phyloP scores from a whole-genome alignment of 2,888 invertebrate genomes.

The Malacosoma neustria region DNA sequence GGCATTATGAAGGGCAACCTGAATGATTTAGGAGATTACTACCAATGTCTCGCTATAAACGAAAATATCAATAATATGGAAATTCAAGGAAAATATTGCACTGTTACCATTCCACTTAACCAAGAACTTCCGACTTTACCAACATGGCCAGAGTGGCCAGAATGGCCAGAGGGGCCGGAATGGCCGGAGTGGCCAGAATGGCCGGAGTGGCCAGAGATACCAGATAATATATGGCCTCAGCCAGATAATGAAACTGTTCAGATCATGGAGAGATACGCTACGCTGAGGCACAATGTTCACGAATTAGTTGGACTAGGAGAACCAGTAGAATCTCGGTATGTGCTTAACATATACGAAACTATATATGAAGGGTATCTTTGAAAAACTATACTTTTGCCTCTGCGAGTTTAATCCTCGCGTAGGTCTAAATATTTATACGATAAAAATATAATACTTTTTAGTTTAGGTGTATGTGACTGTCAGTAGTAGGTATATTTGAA shows the following conservation, averaged over 20 bases:
- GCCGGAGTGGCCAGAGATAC: constrained; percentile 14
- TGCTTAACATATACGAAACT: no score
- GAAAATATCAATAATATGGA: constrained; percentile 17
- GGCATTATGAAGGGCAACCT: constrained; percentile 46
- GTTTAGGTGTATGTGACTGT: no score
- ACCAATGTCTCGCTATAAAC: constrained; percentile 36
- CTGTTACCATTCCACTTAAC: constrained; percentile 26
- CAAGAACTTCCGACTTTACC: constrained; percentile 20
- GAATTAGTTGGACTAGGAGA: constrained; percentile 22
- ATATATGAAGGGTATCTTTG: no score
- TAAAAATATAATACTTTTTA: no score
- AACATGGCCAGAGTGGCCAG: constrained; percentile 6
- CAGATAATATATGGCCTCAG: constrained; percentile 13
- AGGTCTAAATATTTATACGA: no score
- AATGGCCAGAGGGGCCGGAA: constrained; percentile 13
- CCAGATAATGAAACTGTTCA: constrained; percentile 8
- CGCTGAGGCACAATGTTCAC: constrained; percentile 17
- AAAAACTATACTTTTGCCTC: no score
- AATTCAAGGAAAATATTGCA: constrained; percentile 59
- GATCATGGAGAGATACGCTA: constrained; percentile 8
- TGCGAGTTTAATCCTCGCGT: no score
- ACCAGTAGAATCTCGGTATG: constrained; percentile 13
- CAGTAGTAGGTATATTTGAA: no score
- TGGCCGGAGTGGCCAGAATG: constrained; percentile 12
- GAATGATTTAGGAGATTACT: constrained; percentile 49